Evolutionary conservation across 2,113 vertebrate genomes (phyloP).

Genomic region (Salvelinus namaycush): DNA sequence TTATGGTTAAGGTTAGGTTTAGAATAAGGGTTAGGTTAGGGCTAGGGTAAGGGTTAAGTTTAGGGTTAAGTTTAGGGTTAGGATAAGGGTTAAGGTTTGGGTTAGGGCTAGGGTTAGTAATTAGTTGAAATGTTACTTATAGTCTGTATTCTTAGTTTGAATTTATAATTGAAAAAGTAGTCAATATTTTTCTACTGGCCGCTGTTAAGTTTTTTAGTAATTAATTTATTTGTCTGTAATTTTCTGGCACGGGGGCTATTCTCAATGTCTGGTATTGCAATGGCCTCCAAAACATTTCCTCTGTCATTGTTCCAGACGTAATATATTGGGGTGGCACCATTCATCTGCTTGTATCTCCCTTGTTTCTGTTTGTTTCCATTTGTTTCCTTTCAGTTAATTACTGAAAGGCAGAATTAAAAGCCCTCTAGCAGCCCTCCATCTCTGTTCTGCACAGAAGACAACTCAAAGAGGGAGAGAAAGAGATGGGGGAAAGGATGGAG

Average conservation of each 20-base stretch:
- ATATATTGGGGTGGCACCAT: constrained; percentile 27
- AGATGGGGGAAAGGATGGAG: constrained; percentile 24
- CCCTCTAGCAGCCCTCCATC: constrained; percentile 24
- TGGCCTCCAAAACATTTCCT: constrained; percentile 22
- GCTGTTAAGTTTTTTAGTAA: constrained; percentile 21
- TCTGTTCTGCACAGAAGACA: constrained; percentile 10
- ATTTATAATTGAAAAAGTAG: constrained; percentile 63
- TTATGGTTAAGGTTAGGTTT: too few species aligned
- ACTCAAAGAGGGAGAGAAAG: constrained; percentile 37
- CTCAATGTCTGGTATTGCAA: constrained; percentile 31
- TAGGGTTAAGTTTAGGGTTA: too few species aligned
- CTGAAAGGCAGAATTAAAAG: constrained; percentile 47
- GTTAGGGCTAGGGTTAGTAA: too few species aligned
- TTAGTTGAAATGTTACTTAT: too few species aligned
- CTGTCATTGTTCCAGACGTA: background rate
- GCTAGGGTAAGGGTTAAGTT: too few species aligned
- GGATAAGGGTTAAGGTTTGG: too few species aligned
- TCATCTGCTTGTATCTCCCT: constrained; percentile 17
- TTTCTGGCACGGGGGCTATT: constrained; percentile 20
- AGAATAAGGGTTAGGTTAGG: too few species aligned
- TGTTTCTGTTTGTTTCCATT: constrained; percentile 41
- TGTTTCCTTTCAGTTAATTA: constrained; percentile 49
- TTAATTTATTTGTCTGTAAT: constrained; percentile 45
- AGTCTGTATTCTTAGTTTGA: constrained; percentile 58
- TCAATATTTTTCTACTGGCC: constrained; percentile 38